phyloP scores from a whole-genome alignment of 2,797 vertebrate genomes.

The Eupleurogrammus muticus region DNA sequence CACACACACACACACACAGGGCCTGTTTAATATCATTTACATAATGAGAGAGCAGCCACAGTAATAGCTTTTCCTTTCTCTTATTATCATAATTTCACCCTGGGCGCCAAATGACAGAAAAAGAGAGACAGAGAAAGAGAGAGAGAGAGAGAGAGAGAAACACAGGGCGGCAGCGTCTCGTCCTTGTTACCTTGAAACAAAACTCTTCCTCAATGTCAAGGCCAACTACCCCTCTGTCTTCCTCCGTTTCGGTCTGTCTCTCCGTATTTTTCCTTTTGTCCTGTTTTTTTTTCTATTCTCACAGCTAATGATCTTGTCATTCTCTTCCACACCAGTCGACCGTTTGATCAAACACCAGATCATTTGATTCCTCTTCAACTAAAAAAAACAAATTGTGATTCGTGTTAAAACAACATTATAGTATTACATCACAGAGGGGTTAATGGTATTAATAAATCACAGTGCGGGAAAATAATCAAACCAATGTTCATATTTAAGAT shows the following conservation, averaged over 20 bases:
- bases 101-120: constrained; percentile 90
- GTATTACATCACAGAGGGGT: background rate
- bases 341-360: background rate
- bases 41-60: constrained; percentile 99
- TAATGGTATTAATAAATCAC: background rate
- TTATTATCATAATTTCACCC: constrained; percentile 99
- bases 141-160: constrained; percentile 45
- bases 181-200: constrained; percentile 91
- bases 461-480: background rate
- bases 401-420: background rate
- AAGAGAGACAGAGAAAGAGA: constrained; percentile 68
- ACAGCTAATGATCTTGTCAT: background rate
- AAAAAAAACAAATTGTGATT: background rate
- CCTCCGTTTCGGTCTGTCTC: constrained; percentile 3
- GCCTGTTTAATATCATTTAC: constrained; percentile 98
- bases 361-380: background rate
- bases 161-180: constrained; percentile 75
- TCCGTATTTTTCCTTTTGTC: background rate
- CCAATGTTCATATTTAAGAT: background rate
- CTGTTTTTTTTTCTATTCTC: background rate
- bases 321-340: background rate
- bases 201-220: constrained; percentile 86
- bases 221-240: constrained; percentile 61
- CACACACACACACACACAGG: constrained; percentile 65
- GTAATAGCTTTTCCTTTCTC: constrained; percentile 99